Percentiles rank a stretch among this genome's conserved stretches.
Conservation (phyloP, 2,113 vertebrate genomes). For the Pardalotus punctatus region DNA sequence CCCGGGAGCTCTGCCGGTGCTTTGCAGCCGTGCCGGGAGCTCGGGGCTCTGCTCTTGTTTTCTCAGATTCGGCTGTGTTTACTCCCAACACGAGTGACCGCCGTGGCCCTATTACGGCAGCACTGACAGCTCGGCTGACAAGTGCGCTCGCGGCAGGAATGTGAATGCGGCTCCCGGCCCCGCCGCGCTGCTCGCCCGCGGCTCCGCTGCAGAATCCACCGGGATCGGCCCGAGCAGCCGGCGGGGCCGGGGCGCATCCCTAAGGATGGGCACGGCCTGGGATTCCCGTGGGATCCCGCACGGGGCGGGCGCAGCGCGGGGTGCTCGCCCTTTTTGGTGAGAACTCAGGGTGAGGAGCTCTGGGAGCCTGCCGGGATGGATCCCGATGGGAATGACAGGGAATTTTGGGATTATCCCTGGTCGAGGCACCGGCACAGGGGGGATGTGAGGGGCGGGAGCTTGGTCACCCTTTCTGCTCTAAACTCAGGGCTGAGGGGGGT, state of each 20-base stretch:
- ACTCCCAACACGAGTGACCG: slow-evolving; percentile 58
- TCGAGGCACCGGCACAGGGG: not conserved
- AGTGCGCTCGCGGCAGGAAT: slow-evolving; percentile 50
- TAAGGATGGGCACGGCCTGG: not conserved
- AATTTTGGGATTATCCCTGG: rapidly evolving
- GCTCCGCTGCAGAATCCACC: rapidly evolving
- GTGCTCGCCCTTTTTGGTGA: rapidly evolving
- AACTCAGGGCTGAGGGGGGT: not conserved
- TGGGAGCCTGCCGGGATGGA: not conserved
- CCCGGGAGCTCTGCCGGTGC: not conserved
- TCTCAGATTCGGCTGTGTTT: slow-evolving; percentile 38
- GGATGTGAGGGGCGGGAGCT: rapidly evolving
- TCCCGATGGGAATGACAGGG: not conserved
- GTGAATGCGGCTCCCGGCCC: slow-evolving; percentile 22
- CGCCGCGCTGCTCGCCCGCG: not conserved
- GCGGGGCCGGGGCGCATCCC: not conserved
- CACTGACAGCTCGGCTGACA: slow-evolving; percentile 59
- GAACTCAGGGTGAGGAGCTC: rapidly evolving
- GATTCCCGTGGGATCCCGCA: rapidly evolving
- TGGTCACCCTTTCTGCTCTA: rapidly evolving
- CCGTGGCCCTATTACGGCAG: slow-evolving; percentile 43
- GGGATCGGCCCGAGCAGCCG: rapidly evolving
- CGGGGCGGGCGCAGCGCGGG: rapidly evolving
- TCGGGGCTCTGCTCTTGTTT: slow-evolving; percentile 43
- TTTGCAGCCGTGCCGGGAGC: not conserved